Conservation (phyloP, 2,888 invertebrate genomes). For the Camponotus fellah region DNA sequence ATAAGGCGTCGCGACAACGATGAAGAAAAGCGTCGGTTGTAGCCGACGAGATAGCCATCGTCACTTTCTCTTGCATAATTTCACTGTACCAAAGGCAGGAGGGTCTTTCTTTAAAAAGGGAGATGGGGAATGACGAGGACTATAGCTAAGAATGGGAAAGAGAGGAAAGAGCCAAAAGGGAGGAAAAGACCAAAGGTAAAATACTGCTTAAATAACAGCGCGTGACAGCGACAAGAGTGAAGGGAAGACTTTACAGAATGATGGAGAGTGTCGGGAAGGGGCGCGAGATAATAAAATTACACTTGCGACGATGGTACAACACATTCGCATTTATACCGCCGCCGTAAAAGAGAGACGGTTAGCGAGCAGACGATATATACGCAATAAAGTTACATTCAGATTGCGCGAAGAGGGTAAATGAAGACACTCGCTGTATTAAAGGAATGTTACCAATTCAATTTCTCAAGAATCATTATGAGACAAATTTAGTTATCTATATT, state of each 20-base stretch:
- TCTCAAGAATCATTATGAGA: background rate
- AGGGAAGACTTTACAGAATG: constrained; percentile 38
- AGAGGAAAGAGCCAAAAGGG: constrained; percentile 9
- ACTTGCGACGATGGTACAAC: constrained; percentile 66
- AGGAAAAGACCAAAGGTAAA: constrained; percentile 71
- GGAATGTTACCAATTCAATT: constrained; percentile 19
- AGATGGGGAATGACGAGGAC: constrained; percentile 29
- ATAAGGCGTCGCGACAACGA: constrained; percentile 40
- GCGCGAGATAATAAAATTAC: constrained; percentile 79
- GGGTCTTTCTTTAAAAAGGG: constrained; percentile 34
- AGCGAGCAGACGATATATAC: constrained; percentile 21
- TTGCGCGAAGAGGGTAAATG: constrained; percentile 22
- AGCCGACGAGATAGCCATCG: constrained; percentile 77
- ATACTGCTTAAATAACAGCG: constrained; percentile 77
- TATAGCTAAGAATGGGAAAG: constrained; percentile 23
- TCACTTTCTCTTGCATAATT: constrained; percentile 82
- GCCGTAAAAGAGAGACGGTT: constrained; percentile 22
- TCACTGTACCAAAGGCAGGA: constrained; percentile 67
- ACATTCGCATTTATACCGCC: constrained; percentile 56
- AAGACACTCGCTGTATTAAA: background rate
- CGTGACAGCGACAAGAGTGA: constrained; percentile 56
- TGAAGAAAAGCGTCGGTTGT: constrained; percentile 58
- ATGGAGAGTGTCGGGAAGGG: constrained; percentile 46
- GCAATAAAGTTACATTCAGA: constrained; percentile 33
- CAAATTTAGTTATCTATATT: background rate